Conservation (phyloP, 2,113 vertebrate genomes). For the Tinamus guttatus region DNA sequence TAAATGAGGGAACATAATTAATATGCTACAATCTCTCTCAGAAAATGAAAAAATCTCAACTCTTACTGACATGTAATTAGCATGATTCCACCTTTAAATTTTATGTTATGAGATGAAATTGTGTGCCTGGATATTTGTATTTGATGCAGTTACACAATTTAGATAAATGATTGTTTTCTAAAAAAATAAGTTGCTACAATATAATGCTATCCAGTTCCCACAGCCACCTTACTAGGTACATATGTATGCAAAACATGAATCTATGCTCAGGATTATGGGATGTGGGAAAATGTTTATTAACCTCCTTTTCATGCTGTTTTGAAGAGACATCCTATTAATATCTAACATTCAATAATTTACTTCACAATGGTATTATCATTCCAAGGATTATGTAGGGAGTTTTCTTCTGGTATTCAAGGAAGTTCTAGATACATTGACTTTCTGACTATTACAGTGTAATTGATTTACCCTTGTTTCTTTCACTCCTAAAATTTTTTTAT, state of each 20-base stretch:
- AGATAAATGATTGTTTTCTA: not conserved
- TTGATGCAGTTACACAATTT: not conserved
- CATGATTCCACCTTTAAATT: not conserved
- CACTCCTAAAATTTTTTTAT: not conserved
- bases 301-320: not conserved
- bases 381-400: not conserved
- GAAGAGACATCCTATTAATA: not conserved
- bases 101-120: not conserved
- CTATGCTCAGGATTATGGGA: fast-evolving
- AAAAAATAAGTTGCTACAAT: not conserved
- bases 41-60: not conserved
- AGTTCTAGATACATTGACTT: not conserved
- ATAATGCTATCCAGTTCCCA: fast-evolving
- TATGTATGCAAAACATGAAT: not conserved
- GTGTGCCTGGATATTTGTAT: not conserved
- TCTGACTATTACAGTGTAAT: not conserved
- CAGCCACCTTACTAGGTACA: not conserved
- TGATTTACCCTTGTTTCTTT: not conserved
- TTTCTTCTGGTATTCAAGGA: not conserved
- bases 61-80: not conserved
- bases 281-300: not conserved
- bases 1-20: not conserved
- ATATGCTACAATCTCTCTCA: not conserved
- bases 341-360: not conserved
- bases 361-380: not conserved